Evolutionary conservation across 2,797 vertebrate genomes (phyloP), one percentile per base, ranked within the genome.

Genomic region (Perodicticus potto): DNA sequence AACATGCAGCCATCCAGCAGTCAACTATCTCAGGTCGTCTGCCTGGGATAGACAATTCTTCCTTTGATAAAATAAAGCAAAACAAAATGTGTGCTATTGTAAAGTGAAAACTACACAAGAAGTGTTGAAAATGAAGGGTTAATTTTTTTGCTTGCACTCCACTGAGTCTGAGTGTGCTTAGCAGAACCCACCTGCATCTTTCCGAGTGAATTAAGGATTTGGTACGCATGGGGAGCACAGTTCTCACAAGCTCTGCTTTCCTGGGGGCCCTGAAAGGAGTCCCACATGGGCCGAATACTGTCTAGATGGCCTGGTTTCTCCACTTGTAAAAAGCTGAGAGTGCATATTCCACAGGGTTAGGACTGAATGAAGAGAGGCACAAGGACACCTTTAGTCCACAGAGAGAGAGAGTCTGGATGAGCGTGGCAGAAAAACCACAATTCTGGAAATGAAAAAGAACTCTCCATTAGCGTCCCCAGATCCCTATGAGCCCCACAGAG

Each of bases 81-180:
- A 94, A 77, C 59, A 86, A 86, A 95, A 67, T 32, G 49, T 29
- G 19, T 34, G 67, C 16, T 37, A 72, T 61, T 61, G 16, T 61
- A 59, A 83, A 77, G 73, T 45, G 22, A 72, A 76, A 82, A 86
- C 76, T 57, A 59, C 57, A 87, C 32, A 82, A 86, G 37, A 86
- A 82, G 73, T 80, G 23, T 49, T 63, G 16, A 77, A 49, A 45
- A 69, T 40, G 4, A 74, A 74, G 55, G 70, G 13, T 83, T 88
- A 29, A 72, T 84, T 93, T 93, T 85, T 45, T 89, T 67, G 57
- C 37, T 32, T 80, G 73, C 14, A 57, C 57, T 77, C 86, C 29
- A 37, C 70, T 53, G 65, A 43, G n/a, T 37, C 34, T 23, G 82
- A 80, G n/a, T 32, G 53, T n/a, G 32, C 72, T 74, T 17, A 49